Percentiles rank a stretch among this genome's conserved stretches.
These are phyloP conservation scores for Pitta sordida DNA, from an alignment of 2,113 vertebrate genomes.

Conservation along the genomic window DNA sequence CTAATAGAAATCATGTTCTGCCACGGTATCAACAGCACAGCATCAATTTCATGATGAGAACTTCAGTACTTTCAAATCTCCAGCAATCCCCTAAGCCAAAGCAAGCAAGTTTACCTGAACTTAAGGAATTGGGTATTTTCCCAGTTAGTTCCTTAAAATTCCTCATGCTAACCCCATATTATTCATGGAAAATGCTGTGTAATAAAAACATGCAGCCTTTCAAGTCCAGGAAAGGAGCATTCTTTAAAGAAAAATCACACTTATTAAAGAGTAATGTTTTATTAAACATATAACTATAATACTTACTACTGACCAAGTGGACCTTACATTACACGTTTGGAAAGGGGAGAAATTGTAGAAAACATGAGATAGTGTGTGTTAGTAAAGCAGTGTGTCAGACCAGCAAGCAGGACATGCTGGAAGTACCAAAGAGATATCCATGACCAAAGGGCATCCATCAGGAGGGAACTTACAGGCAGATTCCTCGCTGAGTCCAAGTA, in stretches of 20 bases:
- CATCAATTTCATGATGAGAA: background rate
- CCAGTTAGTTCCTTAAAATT: background rate
- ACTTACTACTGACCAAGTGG: background rate
- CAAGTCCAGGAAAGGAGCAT: conserved; percentile 55
- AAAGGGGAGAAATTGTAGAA: background rate
- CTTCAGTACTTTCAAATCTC: background rate
- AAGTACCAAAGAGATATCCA: background rate
- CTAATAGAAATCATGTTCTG: background rate
- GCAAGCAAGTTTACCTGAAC: background rate
- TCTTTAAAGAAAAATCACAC: background rate
- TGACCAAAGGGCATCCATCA: background rate
- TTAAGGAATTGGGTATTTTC: background rate
- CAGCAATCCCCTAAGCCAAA: background rate
- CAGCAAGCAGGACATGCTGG: conserved; percentile 24
- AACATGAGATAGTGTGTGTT: background rate
- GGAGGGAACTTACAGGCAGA: conserved; percentile 85
- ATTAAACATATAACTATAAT: background rate
- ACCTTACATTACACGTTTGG: conserved; percentile 47
- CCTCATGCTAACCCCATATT: background rate
- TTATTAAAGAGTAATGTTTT: background rate
- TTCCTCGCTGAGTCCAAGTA: conserved; percentile 93
- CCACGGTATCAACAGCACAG: too few species aligned
- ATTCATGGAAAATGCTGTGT: background rate
- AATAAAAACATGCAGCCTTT: conserved; percentile 46
- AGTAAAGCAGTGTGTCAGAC: conserved; percentile 52